phyloP scores from a whole-genome alignment of 2,113 vertebrate species.

The Acrocephalus kingi region DNA sequence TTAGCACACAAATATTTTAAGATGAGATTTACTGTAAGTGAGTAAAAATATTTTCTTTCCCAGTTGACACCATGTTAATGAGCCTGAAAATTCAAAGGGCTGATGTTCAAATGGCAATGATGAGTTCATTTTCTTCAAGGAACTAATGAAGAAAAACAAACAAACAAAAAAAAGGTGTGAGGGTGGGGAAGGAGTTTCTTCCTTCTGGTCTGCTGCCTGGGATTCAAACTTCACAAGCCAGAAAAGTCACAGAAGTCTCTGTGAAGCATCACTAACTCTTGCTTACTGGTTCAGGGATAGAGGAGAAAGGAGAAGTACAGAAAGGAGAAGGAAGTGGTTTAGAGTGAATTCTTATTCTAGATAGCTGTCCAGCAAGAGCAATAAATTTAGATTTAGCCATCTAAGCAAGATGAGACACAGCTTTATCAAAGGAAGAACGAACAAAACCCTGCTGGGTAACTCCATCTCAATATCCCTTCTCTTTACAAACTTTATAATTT shows the following conservation, averaged over 20 bases:
- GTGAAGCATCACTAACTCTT: neutral
- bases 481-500: neutral
- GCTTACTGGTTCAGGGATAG: neutral
- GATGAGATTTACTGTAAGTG: neutral
- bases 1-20: neutral
- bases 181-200: neutral
- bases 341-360: neutral
- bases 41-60: constrained; percentile 18
- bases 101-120: neutral
- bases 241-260: neutral
- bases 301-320: neutral
- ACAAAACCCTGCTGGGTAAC: neutral
- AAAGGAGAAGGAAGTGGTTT: neutral
- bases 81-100: constrained; percentile 14
- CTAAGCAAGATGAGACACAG: neutral
- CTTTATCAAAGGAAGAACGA: neutral
- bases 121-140: neutral
- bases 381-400: neutral
- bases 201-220: neutral
- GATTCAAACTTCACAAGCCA: neutral
- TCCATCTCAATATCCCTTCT: neutral
- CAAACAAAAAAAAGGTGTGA: neutral
- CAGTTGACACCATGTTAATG: neutral
- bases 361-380: neutral
- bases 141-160: neutral